Evolutionary conservation across 2,113 vertebrate genomes (phyloP).

Genomic region (Nipponia nippon): DNA sequence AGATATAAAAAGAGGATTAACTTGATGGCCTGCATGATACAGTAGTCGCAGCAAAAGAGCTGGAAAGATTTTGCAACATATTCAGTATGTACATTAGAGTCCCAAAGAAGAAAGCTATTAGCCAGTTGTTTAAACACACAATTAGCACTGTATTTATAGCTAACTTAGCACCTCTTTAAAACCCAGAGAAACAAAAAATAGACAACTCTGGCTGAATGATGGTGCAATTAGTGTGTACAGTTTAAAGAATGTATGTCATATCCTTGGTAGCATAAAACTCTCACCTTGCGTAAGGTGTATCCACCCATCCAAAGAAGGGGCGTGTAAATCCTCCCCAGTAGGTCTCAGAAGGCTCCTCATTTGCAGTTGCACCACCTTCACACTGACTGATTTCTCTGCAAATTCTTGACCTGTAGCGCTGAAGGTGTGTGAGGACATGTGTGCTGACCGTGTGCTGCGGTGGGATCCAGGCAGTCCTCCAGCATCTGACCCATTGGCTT

Average conservation of each 20-base stretch:
- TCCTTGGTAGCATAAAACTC: neutral
- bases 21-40: neutral
- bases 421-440: neutral
- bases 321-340: rapidly evolving
- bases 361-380: neutral
- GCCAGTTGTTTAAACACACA: neutral
- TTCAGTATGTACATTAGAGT: neutral
- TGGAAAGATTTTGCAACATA: neutral
- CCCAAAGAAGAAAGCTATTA: neutral
- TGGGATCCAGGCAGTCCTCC: neutral
- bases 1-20: slow-evolving; percentile 14
- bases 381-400: neutral
- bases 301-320: neutral
- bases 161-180: neutral
- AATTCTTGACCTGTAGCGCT: neutral
- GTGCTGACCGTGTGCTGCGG: rapidly evolving
- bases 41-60: neutral
- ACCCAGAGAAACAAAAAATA: neutral
- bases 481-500: neutral
- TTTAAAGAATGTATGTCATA: neutral
- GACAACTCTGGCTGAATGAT: neutral
- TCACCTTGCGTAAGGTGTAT: rapidly evolving
- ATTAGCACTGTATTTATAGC: neutral
- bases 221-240: neutral
- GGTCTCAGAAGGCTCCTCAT: neutral